Conservation (phyloP, 2,797 vertebrate genomes). For the Enteromius radiatus region DNA sequence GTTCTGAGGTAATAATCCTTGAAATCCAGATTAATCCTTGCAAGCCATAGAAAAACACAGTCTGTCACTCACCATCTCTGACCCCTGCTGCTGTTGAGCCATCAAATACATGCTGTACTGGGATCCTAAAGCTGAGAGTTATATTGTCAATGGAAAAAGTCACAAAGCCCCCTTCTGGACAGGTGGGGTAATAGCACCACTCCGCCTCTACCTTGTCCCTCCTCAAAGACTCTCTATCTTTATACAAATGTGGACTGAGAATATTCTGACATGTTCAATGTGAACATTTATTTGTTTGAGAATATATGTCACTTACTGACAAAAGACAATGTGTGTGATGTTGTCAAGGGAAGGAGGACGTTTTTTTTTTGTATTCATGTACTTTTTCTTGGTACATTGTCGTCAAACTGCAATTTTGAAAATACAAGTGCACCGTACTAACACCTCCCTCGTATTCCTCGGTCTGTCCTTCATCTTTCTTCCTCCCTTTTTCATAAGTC, state of each 20-base stretch:
- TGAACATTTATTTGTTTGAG: constrained; percentile 75
- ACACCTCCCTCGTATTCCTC: constrained; percentile 45
- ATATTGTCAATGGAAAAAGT: not conserved
- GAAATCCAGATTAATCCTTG: not conserved
- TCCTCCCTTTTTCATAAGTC: constrained; percentile 63
- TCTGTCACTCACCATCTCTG: not conserved
- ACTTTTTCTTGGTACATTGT: constrained; percentile 58
- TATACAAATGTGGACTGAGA: constrained; percentile 72
- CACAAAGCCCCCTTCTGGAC: constrained; percentile 14
- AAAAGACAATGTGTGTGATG: constrained; percentile 53
- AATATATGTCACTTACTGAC: constrained; percentile 65
- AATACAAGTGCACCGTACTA: constrained; percentile 66
- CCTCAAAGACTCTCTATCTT: constrained; percentile 66
- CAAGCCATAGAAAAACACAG: not conserved
- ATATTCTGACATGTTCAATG: constrained; percentile 65
- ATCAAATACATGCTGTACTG: not conserved
- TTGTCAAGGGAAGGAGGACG: constrained; percentile 64
- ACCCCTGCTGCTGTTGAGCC: constrained; percentile 24
- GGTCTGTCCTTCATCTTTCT: not conserved
- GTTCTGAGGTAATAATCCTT: constrained; percentile 5
- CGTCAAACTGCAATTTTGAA: constrained; percentile 70
- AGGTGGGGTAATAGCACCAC: constrained; percentile 4
- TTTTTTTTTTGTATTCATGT: constrained; percentile 63
- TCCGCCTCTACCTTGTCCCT: not conserved
- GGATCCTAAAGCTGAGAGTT: not conserved